phyloP scores from a whole-genome alignment of 92 coral and sea anemone genomes.

The Umimayanthus kanabou region DNA sequence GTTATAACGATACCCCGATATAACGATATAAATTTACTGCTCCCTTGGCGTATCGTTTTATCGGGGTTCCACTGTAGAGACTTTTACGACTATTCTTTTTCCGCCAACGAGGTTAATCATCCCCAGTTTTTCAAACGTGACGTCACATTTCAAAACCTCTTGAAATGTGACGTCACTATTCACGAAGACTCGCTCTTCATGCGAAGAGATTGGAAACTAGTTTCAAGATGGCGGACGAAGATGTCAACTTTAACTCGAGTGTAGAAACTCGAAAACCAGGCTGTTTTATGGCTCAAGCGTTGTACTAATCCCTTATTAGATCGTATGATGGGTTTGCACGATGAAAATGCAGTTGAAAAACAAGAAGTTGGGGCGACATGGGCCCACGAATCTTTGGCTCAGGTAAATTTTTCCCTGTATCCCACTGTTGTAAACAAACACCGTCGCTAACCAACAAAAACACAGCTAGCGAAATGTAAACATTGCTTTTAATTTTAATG shows the following conservation, averaged over 20 bases:
- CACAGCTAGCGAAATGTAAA: background rate
- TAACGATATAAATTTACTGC: too few species aligned
- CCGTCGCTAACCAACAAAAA: conserved; percentile 17
- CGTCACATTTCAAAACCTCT: too few species aligned
- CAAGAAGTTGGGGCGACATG: conserved; percentile 74
- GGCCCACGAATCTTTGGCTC: conserved; percentile 94
- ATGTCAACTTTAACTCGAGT: conserved; percentile 20
- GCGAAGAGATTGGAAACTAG: background rate
- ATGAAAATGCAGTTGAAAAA: conserved; percentile 2
- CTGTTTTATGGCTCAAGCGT: background rate
- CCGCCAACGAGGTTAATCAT: too few species aligned
- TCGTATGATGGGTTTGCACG: conserved; percentile 31
- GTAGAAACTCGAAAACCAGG: background rate
- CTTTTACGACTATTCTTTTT: too few species aligned
- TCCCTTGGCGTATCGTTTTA: too few species aligned
- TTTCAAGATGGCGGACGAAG: conserved; percentile 73
- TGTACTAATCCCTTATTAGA: background rate
- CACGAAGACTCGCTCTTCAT: too few species aligned
- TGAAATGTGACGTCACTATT: too few species aligned
- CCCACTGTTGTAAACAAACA: background rate
- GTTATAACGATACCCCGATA: too few species aligned
- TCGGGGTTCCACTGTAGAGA: too few species aligned
- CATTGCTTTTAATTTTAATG: background rate
- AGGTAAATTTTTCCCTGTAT: conserved; percentile 47
- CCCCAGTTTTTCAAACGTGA: too few species aligned